Percentiles rank a stretch among this genome's conserved stretches.
phyloP scores from a whole-genome alignment of 2,888 invertebrate species.

The Limnephilus rhombicus region DNA sequence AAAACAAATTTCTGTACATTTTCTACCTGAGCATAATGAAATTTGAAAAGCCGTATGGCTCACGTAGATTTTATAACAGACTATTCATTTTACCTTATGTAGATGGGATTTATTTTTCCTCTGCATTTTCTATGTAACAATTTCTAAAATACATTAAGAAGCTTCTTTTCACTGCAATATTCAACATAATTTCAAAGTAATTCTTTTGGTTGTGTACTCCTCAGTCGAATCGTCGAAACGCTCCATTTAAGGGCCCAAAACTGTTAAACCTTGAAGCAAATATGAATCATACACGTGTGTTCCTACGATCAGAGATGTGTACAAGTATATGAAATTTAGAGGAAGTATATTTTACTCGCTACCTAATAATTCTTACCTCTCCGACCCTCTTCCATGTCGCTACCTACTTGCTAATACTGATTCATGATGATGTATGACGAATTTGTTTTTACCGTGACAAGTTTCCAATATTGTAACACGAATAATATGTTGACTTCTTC shows the following conservation, averaged over 20 bases:
- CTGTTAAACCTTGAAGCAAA: background rate
- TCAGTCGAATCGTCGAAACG: background rate
- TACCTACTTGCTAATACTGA: background rate
- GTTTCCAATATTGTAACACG: background rate
- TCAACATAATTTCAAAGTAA: too few species aligned
- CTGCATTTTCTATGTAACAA: too few species aligned
- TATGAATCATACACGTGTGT: background rate
- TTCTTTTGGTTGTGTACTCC: background rate
- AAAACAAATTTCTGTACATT: background rate
- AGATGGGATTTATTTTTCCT: too few species aligned
- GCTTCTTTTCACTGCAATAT: too few species aligned
- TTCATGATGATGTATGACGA: background rate
- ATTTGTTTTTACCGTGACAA: constrained; percentile 26
- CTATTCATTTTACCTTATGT: background rate
- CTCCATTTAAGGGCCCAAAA: background rate
- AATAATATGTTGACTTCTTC: background rate
- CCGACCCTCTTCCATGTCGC: background rate
- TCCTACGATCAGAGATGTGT: background rate
- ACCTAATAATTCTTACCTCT: background rate
- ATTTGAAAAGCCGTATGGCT: background rate
- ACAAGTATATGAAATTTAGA: background rate
- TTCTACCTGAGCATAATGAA: background rate
- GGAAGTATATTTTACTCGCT: background rate
- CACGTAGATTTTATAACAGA: background rate
- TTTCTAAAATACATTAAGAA: too few species aligned